Percentiles rank a stretch among this genome's conserved stretches.
Evolutionary conservation across 2,797 vertebrate genomes (phyloP).

Genomic region (Acanthiza pusilla): DNA sequence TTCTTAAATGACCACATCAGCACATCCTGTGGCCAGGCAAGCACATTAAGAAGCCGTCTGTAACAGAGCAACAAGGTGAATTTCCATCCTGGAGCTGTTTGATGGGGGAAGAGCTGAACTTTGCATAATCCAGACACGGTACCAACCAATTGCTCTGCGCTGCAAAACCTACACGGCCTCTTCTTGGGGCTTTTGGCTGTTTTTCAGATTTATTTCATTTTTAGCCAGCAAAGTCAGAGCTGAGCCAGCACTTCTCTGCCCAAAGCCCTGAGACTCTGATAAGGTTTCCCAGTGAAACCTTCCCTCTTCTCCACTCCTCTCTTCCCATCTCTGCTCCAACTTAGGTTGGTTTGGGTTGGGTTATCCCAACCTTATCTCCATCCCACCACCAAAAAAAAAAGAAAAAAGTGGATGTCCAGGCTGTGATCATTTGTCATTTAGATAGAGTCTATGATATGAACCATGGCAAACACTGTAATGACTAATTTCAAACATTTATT

Average conservation of each 20-base stretch:
- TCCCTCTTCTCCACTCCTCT: not conserved
- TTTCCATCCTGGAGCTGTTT: not conserved
- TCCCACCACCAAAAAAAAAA: not conserved
- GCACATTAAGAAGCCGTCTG: not conserved
- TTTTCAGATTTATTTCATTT: not conserved
- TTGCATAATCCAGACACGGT: not conserved
- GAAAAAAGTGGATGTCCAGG: not conserved
- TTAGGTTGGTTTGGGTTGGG: not conserved
- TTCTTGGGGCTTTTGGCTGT: not conserved
- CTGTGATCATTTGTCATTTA: constrained; percentile 65
- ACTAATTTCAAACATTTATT: constrained; percentile 82
- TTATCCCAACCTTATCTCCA: not conserved
- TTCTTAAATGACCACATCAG: not conserved
- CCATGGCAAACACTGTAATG: constrained; percentile 75
- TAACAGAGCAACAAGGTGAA: not conserved
- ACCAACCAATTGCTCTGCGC: not conserved
- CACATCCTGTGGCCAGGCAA: not conserved
- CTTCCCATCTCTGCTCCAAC: not conserved
- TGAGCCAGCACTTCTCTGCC: not conserved
- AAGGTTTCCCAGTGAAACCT: not conserved
- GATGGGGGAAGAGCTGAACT: not conserved
- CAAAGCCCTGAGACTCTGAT: not conserved
- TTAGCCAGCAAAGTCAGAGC: not conserved
- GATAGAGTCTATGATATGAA: constrained; percentile 65
- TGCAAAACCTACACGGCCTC: rapidly evolving